These are phyloP conservation scores for Ammodytes dubius DNA, from an alignment of 2,113 vertebrate species.

Conservation along the genomic window DNA sequence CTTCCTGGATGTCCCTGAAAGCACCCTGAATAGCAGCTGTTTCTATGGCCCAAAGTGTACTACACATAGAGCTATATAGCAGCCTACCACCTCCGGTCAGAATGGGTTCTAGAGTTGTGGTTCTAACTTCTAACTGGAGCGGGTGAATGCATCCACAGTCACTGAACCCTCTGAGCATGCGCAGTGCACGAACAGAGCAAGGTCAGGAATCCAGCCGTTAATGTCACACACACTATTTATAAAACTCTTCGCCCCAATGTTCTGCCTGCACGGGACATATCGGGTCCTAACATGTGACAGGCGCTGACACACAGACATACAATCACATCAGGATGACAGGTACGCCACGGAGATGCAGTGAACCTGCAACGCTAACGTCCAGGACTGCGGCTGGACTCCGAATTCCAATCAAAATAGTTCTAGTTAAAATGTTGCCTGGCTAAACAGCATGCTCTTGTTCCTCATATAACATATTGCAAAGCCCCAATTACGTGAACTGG, in stretches of 20 bases:
- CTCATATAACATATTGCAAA: accelerated
- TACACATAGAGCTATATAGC: too few relatives aligned
- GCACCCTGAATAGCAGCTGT: neutral
- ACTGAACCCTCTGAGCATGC: slow-evolving; percentile 53
- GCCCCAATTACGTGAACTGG: accelerated
- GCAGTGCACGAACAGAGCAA: slow-evolving; percentile 52
- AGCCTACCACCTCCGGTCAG: neutral
- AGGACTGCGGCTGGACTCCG: neutral
- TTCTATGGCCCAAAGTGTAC: too few relatives aligned
- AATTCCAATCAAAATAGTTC: neutral
- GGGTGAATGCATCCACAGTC: slow-evolving; percentile 42
- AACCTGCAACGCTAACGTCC: neutral
- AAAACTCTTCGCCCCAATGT: slow-evolving; percentile 44
- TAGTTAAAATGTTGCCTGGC: neutral
- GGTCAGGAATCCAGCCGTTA: slow-evolving; percentile 76
- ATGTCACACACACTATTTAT: slow-evolving; percentile 78
- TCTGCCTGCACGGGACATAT: neutral
- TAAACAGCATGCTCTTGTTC: accelerated
- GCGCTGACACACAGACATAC: neutral
- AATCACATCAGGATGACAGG: neutral
- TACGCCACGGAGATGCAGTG: neutral
- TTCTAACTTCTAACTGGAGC: neutral
- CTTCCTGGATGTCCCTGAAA: neutral
- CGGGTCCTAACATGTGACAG: neutral
- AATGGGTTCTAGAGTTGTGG: neutral